Evolutionary conservation across 2,113 vertebrate genomes (phyloP), one percentile per base, ranked within the genome.

Genomic region (Xerus inauris): DNA sequence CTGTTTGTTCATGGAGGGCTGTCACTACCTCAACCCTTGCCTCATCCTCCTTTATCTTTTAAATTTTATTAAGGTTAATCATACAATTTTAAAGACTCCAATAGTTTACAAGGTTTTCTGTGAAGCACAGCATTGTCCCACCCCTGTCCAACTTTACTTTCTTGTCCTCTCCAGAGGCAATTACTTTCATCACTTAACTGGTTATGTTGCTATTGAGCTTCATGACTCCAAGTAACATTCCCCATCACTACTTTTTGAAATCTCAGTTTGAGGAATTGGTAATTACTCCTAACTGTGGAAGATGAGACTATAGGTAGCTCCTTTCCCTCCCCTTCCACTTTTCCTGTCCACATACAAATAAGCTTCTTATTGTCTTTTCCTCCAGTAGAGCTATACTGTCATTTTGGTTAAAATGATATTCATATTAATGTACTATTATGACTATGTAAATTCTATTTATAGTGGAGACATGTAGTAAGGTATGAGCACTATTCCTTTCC

Each of bases 331-430:
- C 42, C 72, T 87, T 2, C 22, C 80, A 17, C 24, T 65, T 83
- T 69, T 24, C 5, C 26, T 92, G 35, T 84, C 65, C 45, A 40
- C 11, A 28, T 17, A 13, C 11, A 7, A 17, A 54, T 13, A 30
- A 28, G 57, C 30, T 62, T 77, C 28, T 71, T 67, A 72, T 42
- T 93, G 16, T 22, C 54, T 91, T 72, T 75, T 84, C 67, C 73
- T 82, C 42, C 17, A 81, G 54, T 19, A 72, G 3, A 73, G 38
- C 38, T 49, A 57, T 40, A 24, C 5, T 54, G 13, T 42, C 47
- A 40, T 72, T 92, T 95, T 95, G 13, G 12, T 76, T 92, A 77
- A 77, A 26, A 72, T 91, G 94, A 57, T 79, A 80, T 83, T 28
- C 0, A 24, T 45, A 64, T 17, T 38, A 64, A 75, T 69, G 45